Conservation (phyloP, 2,113 vertebrate species). For the Tamias sibiricus region DNA sequence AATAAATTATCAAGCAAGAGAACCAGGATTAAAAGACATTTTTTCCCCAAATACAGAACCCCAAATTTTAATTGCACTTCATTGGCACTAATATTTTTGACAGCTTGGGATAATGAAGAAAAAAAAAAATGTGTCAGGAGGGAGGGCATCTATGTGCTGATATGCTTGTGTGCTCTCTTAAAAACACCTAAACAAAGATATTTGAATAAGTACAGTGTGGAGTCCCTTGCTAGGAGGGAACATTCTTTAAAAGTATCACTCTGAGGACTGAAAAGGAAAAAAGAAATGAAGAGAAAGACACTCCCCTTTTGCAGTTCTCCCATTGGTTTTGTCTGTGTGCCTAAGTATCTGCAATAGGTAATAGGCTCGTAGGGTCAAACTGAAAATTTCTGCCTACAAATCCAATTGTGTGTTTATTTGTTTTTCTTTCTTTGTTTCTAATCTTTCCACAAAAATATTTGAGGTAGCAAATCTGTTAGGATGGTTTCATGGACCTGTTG, state of each 20-base stretch:
- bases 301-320: background rate
- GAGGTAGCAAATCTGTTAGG: constrained; percentile 33
- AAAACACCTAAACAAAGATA: background rate
- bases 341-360: background rate
- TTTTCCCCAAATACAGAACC: background rate
- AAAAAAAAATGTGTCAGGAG: background rate
- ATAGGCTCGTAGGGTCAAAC: background rate
- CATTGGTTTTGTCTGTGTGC: background rate
- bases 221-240: background rate
- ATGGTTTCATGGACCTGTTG: background rate
- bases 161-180: background rate
- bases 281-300: background rate
- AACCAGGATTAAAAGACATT: background rate
- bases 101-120: background rate
- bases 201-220: background rate
- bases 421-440: constrained; percentile 42
- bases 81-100: background rate
- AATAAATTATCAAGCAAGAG: background rate
- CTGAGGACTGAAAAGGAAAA: background rate
- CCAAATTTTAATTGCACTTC: background rate
- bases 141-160: background rate
- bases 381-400: background rate
- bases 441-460: constrained; percentile 38
- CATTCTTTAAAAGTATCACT: background rate
- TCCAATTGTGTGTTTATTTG: background rate